Evolutionary conservation across 2,113 vertebrate species (phyloP), one percentile per base, ranked within the genome.

Genomic region (Abramis brama): DNA sequence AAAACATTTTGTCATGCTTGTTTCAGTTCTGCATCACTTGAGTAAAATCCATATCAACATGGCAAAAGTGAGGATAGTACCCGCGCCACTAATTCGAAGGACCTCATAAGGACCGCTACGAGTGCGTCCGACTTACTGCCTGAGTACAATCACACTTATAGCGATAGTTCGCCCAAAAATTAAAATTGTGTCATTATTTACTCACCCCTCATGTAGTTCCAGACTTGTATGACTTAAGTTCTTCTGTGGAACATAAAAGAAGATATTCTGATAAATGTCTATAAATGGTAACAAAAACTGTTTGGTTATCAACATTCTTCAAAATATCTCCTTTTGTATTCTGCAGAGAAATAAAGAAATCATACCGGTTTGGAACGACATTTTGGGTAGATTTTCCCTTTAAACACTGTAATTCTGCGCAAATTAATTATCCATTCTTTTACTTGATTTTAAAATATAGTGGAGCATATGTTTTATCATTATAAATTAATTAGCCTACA

Each of bases 1-100:
- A 92, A 87, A 93, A 88, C 95, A 96, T 96, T 87, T 68, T 25
- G 43, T 52, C 9, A 25, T 8, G 21, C 9, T 9, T 11, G 78
- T 3, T 78, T 66, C 3, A 88, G 27, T n/a, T 23, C 36, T 19
- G 62, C 33, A 21, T 86, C 33, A 71, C n/a, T 76, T 4, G 39
- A 84, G 84, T 36, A 77, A 76, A 64, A 45, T 8, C 30, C 45
- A 79, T 55, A 39, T 73, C 39, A 47, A 33, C 66, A 47, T 64
- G 9, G 5, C 23, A 15, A 68, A n/a, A 21, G 50, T 33, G 30
- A 68, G 62, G 43, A 89, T 87, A 86, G 89, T 89, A 39, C 25
- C 64, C 74, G 87, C 94, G 93, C 94, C 94, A 93, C 94, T 91
- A 89, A 93, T 90, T 93, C 91, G 90, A 92, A 93, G 92, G 92